A percentile compares a stretch with the other conserved stretches of the same genome.
These are phyloP conservation scores for Caligus rogercresseyi DNA, from an alignment of 1,140 invertebrate genomes.

Conservation along the genomic window DNA sequence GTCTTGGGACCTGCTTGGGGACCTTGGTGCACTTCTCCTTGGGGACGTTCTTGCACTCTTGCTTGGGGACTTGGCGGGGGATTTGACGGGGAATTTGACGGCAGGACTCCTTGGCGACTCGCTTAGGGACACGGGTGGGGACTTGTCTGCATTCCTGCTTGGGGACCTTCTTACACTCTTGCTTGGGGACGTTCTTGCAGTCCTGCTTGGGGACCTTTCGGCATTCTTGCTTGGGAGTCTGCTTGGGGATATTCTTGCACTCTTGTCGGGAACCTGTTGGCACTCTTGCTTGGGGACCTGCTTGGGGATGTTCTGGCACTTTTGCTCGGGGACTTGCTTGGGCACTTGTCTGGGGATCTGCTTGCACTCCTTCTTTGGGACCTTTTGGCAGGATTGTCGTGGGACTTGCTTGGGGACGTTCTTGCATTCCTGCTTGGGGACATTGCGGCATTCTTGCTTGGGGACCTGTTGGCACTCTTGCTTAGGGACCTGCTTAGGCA, in stretches of 20 bases:
- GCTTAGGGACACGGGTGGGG: slow-evolving; percentile 18
- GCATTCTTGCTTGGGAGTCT: slow-evolving; percentile 1
- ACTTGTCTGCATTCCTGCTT: slow-evolving; percentile 15
- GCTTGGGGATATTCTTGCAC: slow-evolving; percentile 5
- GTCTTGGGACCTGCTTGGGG: slow-evolving; percentile 18
- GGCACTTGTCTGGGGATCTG: background rate
- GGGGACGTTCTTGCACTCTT: slow-evolving; percentile 18
- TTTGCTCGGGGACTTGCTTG: slow-evolving; percentile 4
- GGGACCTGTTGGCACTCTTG: slow-evolving; percentile 14
- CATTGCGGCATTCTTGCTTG: slow-evolving; percentile 11
- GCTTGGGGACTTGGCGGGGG: slow-evolving; percentile 18
- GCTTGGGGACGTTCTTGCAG: background rate
- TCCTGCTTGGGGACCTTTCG: slow-evolving; percentile 2
- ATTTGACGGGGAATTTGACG: slow-evolving; percentile 18
- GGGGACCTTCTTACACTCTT: background rate
- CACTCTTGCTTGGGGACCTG: background rate
- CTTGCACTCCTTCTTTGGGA: slow-evolving; percentile 9
- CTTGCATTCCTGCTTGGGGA: slow-evolving; percentile 18
- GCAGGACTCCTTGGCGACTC: slow-evolving; percentile 18
- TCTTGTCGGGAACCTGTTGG: slow-evolving; percentile 5
- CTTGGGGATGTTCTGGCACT: slow-evolving; percentile 4
- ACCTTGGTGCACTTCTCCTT: slow-evolving; percentile 18
- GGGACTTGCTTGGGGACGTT: slow-evolving; percentile 14
- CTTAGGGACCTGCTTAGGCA: slow-evolving; percentile 4
- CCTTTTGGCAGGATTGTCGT: slow-evolving; percentile 13